Evolutionary conservation across 2,797 vertebrate genomes (phyloP).

Genomic region (Pseudomugil tenellus): DNA sequence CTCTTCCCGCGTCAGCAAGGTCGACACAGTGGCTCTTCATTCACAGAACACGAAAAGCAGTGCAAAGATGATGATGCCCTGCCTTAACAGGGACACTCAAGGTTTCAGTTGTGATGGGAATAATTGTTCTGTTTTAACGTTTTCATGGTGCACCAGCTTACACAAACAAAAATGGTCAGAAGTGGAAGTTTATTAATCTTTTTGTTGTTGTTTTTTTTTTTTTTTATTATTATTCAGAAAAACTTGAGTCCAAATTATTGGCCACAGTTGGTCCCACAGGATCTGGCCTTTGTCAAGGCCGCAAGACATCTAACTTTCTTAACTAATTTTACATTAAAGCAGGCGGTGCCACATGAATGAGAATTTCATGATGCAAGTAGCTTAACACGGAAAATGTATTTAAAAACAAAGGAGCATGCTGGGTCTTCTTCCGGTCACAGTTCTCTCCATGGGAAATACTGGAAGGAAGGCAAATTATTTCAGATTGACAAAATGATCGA

Average conservation of each 20-base stretch:
- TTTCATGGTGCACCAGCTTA: conserved; percentile 2
- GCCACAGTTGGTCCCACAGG: conserved; percentile 48
- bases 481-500: not conserved
- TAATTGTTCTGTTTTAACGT: not conserved
- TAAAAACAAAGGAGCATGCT: not conserved
- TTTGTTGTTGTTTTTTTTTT: not conserved
- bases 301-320: conserved; percentile 38
- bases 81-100: conserved; percentile 13
- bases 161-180: not conserved
- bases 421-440: conserved; percentile 20
- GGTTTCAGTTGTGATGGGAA: conserved; percentile 5
- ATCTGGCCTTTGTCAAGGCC: conserved; percentile 33
- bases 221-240: conserved; percentile 32
- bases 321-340: conserved; percentile 47
- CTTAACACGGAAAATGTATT: conserved; percentile 12
- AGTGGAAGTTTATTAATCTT: not conserved
- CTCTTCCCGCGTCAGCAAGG: conserved; percentile 68
- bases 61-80: conserved; percentile 6
- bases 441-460: not conserved
- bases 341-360: conserved; percentile 27
- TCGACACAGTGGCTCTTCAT: conserved; percentile 45
- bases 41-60: conserved; percentile 10
- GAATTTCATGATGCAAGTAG: conserved; percentile 24
- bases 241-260: conserved; percentile 47
- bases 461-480: not conserved